phyloP scores from a whole-genome alignment of 2,888 invertebrate species.

The Malachius bipustulatus region DNA sequence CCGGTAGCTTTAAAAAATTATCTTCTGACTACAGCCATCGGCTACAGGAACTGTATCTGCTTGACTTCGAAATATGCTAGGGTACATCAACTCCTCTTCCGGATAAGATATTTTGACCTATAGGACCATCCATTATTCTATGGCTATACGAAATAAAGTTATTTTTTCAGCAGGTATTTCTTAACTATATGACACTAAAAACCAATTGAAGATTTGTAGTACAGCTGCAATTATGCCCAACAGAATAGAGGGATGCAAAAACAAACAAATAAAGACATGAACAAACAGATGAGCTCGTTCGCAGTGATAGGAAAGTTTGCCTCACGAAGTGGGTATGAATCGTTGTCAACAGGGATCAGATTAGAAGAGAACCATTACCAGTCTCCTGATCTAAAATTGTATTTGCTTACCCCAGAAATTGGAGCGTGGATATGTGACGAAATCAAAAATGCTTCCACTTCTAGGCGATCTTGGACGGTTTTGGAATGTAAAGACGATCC shows the following conservation, averaged over 20 bases:
- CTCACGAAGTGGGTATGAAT: slow-evolving; percentile 19
- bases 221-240: slow-evolving; percentile 17
- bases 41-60: too few species aligned
- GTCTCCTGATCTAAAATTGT: slow-evolving; percentile 10
- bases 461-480: background rate
- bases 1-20: too few species aligned
- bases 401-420: slow-evolving; percentile 18
- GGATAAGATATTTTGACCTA: slow-evolving; percentile 16
- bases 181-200: slow-evolving; percentile 1
- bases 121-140: slow-evolving; percentile 18
- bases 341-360: slow-evolving; percentile 18
- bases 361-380: slow-evolving; percentile 4
- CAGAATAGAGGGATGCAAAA: slow-evolving; percentile 14
- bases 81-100: slow-evolving; percentile 16
- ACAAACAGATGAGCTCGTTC: slow-evolving; percentile 3
- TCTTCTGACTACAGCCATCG: too few species aligned
- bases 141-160: slow-evolving; percentile 11
- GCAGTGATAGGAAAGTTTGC: slow-evolving; percentile 23
- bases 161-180: slow-evolving; percentile 13
- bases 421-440: slow-evolving; percentile 18
- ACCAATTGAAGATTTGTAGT: slow-evolving; percentile 16
- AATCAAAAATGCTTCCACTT: background rate
- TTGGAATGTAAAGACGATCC: slow-evolving; percentile 4
- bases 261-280: slow-evolving; percentile 18
- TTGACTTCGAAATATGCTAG: too few species aligned